These are phyloP conservation scores for Chitala chitala DNA, from an alignment of 2,113 vertebrate species.

Conservation along the genomic window DNA sequence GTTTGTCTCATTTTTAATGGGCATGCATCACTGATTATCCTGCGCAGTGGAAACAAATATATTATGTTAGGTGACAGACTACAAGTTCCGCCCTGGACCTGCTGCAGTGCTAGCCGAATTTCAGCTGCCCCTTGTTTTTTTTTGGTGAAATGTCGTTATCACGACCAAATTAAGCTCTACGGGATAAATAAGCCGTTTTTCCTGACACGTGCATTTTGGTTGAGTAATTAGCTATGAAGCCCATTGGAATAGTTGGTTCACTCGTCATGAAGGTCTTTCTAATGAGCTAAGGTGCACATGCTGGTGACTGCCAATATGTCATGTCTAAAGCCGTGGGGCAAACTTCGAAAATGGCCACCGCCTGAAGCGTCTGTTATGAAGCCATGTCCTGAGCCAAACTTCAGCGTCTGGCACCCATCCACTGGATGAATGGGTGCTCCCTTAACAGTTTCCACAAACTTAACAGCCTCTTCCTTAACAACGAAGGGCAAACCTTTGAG, in stretches of 20 bases:
- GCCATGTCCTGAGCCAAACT: neutral
- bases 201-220: slow-evolving; percentile 42
- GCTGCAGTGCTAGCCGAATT: slow-evolving; percentile 44
- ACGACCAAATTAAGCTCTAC: slow-evolving; percentile 33
- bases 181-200: slow-evolving; percentile 29
- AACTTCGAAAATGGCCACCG: neutral
- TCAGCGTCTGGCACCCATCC: neutral
- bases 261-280: neutral
- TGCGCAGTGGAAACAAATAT: slow-evolving; percentile 35
- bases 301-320: neutral
- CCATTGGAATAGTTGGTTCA: slow-evolving; percentile 34
- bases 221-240: slow-evolving; percentile 36
- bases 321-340: neutral
- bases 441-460: neutral
- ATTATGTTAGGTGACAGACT: slow-evolving; percentile 48
- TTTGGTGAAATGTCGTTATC: slow-evolving; percentile 17
- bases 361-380: neutral
- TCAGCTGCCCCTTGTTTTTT: slow-evolving; percentile 29
- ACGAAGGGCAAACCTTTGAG: neutral
- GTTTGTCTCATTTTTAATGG: slow-evolving; percentile 55
- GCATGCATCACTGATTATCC: slow-evolving; percentile 61
- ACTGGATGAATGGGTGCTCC: neutral
- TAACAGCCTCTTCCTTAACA: slow-evolving; percentile 6
- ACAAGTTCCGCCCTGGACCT: slow-evolving; percentile 40
- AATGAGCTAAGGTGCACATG: neutral